A percentile compares a stretch with the other conserved stretches of the same genome.
Conservation (phyloP, 2,888 invertebrate species). For the Hydrotaea diabolus region DNA sequence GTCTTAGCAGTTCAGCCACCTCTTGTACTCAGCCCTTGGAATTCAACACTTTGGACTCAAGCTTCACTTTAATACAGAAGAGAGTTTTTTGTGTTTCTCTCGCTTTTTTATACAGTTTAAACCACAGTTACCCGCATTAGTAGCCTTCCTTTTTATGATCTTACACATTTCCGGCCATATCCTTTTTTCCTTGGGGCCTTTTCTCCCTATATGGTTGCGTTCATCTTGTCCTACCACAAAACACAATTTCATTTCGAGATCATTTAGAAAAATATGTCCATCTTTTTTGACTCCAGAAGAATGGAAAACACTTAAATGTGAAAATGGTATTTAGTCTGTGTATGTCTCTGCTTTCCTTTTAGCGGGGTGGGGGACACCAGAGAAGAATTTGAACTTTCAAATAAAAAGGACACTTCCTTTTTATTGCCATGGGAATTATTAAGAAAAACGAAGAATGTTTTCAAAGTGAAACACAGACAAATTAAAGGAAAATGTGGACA, state of each 20-base stretch:
- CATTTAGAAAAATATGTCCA: constrained; percentile 57
- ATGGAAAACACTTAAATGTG: constrained; percentile 62
- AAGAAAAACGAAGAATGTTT: constrained; percentile 35
- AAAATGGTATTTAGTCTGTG: constrained; percentile 49
- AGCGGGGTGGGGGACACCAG: not conserved
- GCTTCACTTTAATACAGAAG: too few relatives aligned
- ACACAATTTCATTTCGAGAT: constrained; percentile 46
- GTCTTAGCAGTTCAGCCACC: too few relatives aligned
- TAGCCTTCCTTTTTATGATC: not conserved
- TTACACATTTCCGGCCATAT: not conserved
- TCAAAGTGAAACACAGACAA: constrained; percentile 54
- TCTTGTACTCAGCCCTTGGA: too few relatives aligned
- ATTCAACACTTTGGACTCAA: too few relatives aligned
- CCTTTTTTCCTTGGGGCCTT: too few relatives aligned
- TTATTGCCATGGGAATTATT: constrained; percentile 54
- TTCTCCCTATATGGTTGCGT: not conserved
- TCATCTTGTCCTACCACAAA: constrained; percentile 5
- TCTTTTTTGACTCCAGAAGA: constrained; percentile 26
- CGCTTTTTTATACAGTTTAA: too few relatives aligned
- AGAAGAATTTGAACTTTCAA: constrained; percentile 53
- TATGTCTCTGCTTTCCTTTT: too few relatives aligned
- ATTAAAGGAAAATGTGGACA: constrained; percentile 36
- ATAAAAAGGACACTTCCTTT: constrained; percentile 64
- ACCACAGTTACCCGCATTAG: not conserved
- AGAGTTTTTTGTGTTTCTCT: too few relatives aligned